Evolutionary conservation across 2,888 invertebrate genomes (phyloP), one percentile per base, ranked within the genome.

Genomic region (Rhopalosiphum nymphaeae): DNA sequence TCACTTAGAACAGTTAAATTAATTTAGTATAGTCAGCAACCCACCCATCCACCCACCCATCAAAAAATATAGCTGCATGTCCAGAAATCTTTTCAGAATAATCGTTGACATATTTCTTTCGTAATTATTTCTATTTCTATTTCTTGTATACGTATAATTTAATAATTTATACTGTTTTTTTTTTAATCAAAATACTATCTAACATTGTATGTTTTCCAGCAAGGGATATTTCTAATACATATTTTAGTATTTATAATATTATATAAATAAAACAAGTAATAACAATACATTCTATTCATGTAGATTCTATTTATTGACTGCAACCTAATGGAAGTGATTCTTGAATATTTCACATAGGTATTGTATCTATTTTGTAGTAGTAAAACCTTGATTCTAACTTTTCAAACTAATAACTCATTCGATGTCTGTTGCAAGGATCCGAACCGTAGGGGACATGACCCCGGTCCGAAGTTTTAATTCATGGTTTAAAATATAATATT

Each of bases 381-480:
- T n/a, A n/a, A 57, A 49, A 61, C 84, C 90, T 85, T 56, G 89
- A 89, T 93, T 93, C 42, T 90, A 42, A 61, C 49, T 57, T 90
- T 46, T 49, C 25, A 36, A 89, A 85, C 49, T 78, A 4, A 84
- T 78, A 4, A 84, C 29, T 46, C 1, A 56, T 84, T 84, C 26
- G 36, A 78, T 67, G 36, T 53, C 29, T 21, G 29, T 53, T 36
- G 29, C 26, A 85, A 93, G 89, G 57, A 93, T 85, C 85, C 16
- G 46, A 46, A 57, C 85, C 84, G 0, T n/a, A 53, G 85, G 49
- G 57, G n/a, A 90, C 89, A 84, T 89, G 93, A 89, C 93, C 93
- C 89, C 26, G 89, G 56, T 46, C 25, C 25, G 36, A 56, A 84
- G 53, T 36, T 44, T 46, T 16, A 57, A 85, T 89, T 93, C 84